phyloP scores from a whole-genome alignment of 2,888 invertebrate genomes.

The Clivina fossor region DNA sequence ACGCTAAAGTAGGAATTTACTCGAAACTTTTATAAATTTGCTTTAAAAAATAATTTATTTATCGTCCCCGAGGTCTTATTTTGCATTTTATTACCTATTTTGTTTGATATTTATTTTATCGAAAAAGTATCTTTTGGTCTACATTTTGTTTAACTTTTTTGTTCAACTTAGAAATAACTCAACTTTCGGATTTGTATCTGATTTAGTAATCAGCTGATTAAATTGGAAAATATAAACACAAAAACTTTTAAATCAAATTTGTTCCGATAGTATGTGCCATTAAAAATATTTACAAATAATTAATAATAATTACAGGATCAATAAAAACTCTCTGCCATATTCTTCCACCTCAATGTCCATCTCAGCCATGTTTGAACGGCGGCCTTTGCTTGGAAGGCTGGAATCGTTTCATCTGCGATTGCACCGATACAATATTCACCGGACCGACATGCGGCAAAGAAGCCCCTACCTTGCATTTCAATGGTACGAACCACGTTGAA shows the following conservation, averaged over 20 bases:
- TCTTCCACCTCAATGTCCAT: slow-evolving; percentile 76
- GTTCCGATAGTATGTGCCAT: background rate
- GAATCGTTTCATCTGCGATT: slow-evolving; percentile 94
- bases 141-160: too few relatives aligned
- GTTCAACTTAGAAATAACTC: too few relatives aligned
- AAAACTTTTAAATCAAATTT: background rate
- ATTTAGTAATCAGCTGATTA: too few relatives aligned
- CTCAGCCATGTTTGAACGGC: slow-evolving; percentile 86
- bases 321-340: slow-evolving; percentile 88
- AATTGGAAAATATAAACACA: too few relatives aligned
- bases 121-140: too few relatives aligned
- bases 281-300: background rate
- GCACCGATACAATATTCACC: slow-evolving; percentile 82
- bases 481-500: slow-evolving; percentile 83
- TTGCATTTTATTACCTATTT: too few relatives aligned
- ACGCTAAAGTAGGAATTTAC: too few relatives aligned
- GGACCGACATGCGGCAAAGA: slow-evolving; percentile 92
- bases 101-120: too few relatives aligned
- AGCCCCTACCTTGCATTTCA: slow-evolving; percentile 83
- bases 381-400: slow-evolving; percentile 91
- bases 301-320: slow-evolving; percentile 64
- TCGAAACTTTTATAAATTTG: too few relatives aligned
- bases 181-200: too few relatives aligned
- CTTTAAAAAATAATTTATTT: too few relatives aligned
- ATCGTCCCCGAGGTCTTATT: too few relatives aligned